Percentiles rank a stretch among this genome's conserved stretches.
Evolutionary conservation across 1,140 invertebrate genomes (phyloP).

Genomic region (Cydia fagiglandana): DNA sequence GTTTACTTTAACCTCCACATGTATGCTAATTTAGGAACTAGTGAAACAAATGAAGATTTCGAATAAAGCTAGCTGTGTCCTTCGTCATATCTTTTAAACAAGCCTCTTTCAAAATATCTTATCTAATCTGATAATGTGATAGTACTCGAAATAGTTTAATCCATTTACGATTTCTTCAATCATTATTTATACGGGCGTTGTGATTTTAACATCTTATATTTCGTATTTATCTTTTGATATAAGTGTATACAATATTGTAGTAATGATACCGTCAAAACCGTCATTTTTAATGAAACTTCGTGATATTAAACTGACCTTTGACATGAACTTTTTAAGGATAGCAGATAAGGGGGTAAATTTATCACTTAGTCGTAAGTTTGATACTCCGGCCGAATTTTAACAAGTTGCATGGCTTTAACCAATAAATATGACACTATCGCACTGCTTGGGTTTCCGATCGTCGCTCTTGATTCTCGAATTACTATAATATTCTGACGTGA

Average conservation of each 20-base stretch:
- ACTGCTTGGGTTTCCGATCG: conserved; percentile 7
- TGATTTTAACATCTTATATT: conserved; percentile 10
- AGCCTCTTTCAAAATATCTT: conserved; percentile 29
- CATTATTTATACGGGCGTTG: background rate
- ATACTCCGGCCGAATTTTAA: background rate
- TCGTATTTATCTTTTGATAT: background rate
- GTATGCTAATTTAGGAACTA: conserved; percentile 26
- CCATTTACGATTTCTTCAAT: conserved; percentile 30
- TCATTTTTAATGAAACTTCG: background rate
- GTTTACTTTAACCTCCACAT: background rate
- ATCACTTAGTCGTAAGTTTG: conserved; percentile 13
- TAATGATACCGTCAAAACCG: background rate
- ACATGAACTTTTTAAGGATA: conserved; percentile 3
- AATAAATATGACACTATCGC: conserved; percentile 14
- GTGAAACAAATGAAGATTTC: conserved; percentile 25
- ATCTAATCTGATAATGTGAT: conserved; percentile 29
- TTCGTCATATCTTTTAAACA: conserved; percentile 22
- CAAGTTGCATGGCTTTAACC: background rate
- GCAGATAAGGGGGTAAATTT: conserved; percentile 9
- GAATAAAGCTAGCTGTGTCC: conserved; percentile 21
- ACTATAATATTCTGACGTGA: conserved; percentile 13
- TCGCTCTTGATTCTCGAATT: background rate
- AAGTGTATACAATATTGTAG: background rate
- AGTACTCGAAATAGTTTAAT: conserved; percentile 30
- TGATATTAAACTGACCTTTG: conserved; percentile 28